Evolutionary conservation across 2,113 vertebrate species (phyloP), one percentile per base, ranked within the genome.

Genomic region (Thryonomys swinderianus): DNA sequence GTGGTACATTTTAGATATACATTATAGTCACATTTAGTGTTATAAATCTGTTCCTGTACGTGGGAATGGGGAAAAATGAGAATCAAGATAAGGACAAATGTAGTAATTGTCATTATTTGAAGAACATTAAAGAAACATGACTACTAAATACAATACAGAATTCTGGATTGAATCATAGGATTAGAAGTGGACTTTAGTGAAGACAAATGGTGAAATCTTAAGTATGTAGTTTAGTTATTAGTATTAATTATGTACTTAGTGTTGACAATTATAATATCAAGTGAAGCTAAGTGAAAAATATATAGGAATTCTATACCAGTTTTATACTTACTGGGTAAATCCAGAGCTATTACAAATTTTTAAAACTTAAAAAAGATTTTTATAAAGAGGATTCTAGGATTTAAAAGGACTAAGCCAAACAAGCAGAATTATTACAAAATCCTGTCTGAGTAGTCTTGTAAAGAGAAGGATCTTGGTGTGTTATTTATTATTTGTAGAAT

Each of bases 291-390:
- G 27, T 42, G 13, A 71, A 71, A 16, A 17, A 40, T 83, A 53
- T 13, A 13, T 73, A n/a, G 73, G 78, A 94, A 81, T 7, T 93
- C 42, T 74, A 53, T 48, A n/a, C 2, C 59, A 59, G 7, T 78
- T 94, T 90, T 69, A 25, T 59, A 88, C 1, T 3, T 64, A 66
- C 67, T 59, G 11, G 87, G 1, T 90, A 51, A 84, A 73, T 80
- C 51, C n/a, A 48, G 78, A 91, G 55, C n/a, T 66, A 55, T 73
- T n/a, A 96, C 20, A 90, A 85, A 93, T 76, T 27, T 85, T 82
- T 92, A 92, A 30, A 64, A 84, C 21, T 83, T 76, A 11, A 59
- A 37, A 67, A 71, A 92, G 25, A 71, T 25, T 59, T 18, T 48
- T 42, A 37, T 25, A 84, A 94, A 57, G 23, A 90, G 67, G 69